Evolutionary conservation across 2,888 invertebrate species (phyloP), one percentile per base, ranked within the genome.

Genomic region (Cotesia congregata): DNA sequence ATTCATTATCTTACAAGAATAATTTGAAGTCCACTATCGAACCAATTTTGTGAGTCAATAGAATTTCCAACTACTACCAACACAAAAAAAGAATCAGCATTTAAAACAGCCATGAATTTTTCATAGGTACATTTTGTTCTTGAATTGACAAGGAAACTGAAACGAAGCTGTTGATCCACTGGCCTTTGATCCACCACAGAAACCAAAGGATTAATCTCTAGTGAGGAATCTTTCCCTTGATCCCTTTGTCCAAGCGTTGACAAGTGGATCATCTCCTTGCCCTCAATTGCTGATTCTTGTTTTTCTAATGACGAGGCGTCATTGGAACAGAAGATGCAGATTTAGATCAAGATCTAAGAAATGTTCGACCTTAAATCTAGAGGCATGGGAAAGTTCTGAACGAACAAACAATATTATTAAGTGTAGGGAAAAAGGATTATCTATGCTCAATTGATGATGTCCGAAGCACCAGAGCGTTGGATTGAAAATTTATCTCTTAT

Each of bases 391-490:
- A 65, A 12, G 20, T 65, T 30, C 62, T 50, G 50, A 65, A 30
- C 12, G 12, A 65, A 30, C 12, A 65, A 65, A 30, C 12, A 65
- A 30, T 17, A 65, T 30, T 12, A 30, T 65, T 7, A 30, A 65
- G 30, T 12, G 38, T 65, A 30, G 20, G 38, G 20, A 20, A 65
- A 65, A 65, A 65, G 5, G 65, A 65, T 65, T 65, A 65, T 65
- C 65, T 65, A 65, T 65, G 65, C 65, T 65, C 65, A 65, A 65
- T 65, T 65, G 65, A 65, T 65, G 65, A 65, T 65, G 30, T 65
- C 65, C 65, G 65, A 65, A 65, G 65, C 65, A 65, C 38, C 65
- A 38, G 38, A 65, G 65, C 65, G 65, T 65, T 65, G 38, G 65
- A 65, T 65, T 65, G 65, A 65, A 65, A 65, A 50, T 50, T 50